phyloP scores from a whole-genome alignment of 1,140 invertebrate species.

The Drosophila sp. region DNA sequence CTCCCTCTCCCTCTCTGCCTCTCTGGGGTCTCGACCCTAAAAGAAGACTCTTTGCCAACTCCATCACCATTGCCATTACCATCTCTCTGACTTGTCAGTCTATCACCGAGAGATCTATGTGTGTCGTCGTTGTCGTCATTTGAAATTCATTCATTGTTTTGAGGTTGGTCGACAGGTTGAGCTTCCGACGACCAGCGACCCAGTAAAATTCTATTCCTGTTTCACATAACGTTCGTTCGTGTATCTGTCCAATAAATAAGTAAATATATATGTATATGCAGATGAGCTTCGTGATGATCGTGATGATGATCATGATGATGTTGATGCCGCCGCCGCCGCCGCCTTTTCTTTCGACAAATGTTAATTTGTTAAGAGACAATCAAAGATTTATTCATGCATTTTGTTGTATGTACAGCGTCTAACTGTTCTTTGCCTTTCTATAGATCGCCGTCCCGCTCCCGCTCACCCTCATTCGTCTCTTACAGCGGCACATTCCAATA shows the following conservation, averaged over 20 bases:
- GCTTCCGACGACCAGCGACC: constrained; percentile 31
- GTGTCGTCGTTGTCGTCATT: constrained; percentile 29
- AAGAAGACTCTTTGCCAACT: constrained; percentile 2
- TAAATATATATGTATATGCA: background rate
- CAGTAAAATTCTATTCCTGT: constrained; percentile 57
- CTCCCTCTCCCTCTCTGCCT: too few species aligned
- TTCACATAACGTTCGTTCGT: constrained; percentile 38
- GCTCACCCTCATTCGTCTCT: too few species aligned
- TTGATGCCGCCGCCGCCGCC: constrained; percentile 28
- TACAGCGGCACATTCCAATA: constrained; percentile 52
- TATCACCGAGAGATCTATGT: constrained; percentile 23
- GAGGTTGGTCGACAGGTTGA: constrained; percentile 9
- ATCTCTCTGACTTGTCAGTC: constrained; percentile 5
- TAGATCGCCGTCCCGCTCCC: constrained; percentile 6
- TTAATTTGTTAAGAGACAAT: constrained; percentile 60
- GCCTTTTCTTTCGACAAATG: constrained; percentile 61
- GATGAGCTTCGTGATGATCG: constrained; percentile 1
- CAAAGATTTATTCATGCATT: background rate
- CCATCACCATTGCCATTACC: background rate
- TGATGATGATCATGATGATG: constrained; percentile 15
- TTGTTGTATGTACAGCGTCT: constrained; percentile 32
- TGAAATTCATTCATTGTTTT: constrained; percentile 61
- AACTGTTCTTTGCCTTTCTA: constrained; percentile 79
- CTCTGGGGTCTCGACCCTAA: constrained; percentile 1
- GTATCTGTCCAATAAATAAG: constrained; percentile 46